phyloP scores from a whole-genome alignment of 2,797 vertebrate species.

The Microcaecilia unicolor region DNA sequence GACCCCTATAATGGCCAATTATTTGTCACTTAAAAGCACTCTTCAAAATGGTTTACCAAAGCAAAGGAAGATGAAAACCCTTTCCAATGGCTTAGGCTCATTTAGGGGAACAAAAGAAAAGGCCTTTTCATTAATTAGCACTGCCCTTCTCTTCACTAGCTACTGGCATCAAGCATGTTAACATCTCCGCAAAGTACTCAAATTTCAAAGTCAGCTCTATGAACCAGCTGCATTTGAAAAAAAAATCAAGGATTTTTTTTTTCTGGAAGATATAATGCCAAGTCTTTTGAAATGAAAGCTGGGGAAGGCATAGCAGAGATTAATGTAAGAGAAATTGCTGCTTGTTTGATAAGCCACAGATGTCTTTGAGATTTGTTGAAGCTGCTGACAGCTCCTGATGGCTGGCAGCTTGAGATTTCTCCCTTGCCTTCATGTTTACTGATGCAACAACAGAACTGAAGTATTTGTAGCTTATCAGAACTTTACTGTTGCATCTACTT shows the following conservation, averaged over 20 bases:
- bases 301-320: slow-evolving; percentile 52
- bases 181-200: slow-evolving; percentile 50
- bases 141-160: slow-evolving; percentile 34
- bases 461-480: not conserved
- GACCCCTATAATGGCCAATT: slow-evolving; percentile 5
- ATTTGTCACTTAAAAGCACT: slow-evolving; percentile 20
- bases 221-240: slow-evolving; percentile 66
- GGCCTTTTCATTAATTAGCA: slow-evolving; percentile 54
- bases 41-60: slow-evolving; percentile 12
- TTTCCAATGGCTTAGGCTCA: slow-evolving; percentile 4
- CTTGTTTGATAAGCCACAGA: slow-evolving; percentile 74
- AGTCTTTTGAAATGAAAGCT: slow-evolving; percentile 74
- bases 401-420: slow-evolving; percentile 50
- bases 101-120: slow-evolving; percentile 9
- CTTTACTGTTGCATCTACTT: not conserved
- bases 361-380: slow-evolving; percentile 58
- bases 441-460: not conserved
- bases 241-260: slow-evolving; percentile 41
- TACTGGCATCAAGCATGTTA: slow-evolving; percentile 49
- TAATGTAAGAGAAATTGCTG: slow-evolving; percentile 48
- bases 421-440: slow-evolving; percentile 20
- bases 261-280: slow-evolving; percentile 41
- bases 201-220: slow-evolving; percentile 75
- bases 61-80: slow-evolving; percentile 8
- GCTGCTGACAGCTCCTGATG: slow-evolving; percentile 63